These are phyloP conservation scores for Botia kubotai DNA, from an alignment of 2,797 vertebrate genomes.

Conservation along the genomic window DNA sequence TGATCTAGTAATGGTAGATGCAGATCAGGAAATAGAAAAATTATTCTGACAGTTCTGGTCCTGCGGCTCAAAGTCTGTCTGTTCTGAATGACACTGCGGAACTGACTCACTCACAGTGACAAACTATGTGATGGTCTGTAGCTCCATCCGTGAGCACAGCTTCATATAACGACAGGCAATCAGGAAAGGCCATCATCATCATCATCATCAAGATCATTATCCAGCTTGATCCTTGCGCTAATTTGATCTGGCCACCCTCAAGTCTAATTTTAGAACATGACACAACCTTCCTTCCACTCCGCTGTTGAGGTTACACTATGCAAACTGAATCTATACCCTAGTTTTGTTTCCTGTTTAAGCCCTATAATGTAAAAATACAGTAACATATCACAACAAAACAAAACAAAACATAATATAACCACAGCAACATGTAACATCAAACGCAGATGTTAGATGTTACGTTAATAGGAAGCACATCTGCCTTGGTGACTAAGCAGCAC, in stretches of 20 bases:
- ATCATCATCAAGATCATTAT: conserved; percentile 66
- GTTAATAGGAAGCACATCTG: conserved; percentile 14
- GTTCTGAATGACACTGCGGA: neutral
- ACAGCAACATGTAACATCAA: conserved; percentile 33
- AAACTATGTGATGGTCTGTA: conserved; percentile 44
- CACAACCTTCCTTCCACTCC: conserved; percentile 53
- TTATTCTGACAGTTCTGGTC: neutral
- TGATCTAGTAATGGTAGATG: conserved; percentile 46
- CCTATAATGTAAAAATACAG: conserved; percentile 42
- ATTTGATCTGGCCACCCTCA: conserved; percentile 68
- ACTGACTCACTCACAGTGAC: conserved; percentile 38
- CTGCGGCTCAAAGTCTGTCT: conserved; percentile 1
- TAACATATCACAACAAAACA: conserved; percentile 9
- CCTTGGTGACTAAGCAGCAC: conserved; percentile 41
- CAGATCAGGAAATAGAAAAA: conserved; percentile 38
- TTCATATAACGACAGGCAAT: conserved; percentile 40
- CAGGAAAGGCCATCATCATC: conserved; percentile 55
- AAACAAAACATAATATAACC: conserved; percentile 43
- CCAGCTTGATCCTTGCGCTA: conserved; percentile 62
- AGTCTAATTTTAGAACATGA: conserved; percentile 73
- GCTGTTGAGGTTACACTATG: conserved; percentile 24
- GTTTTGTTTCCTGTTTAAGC: conserved; percentile 20
- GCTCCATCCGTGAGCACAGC: conserved; percentile 34
- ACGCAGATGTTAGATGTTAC: conserved; percentile 10
- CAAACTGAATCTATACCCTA: conserved; percentile 45